phyloP scores from a whole-genome alignment of 2,113 vertebrate genomes.

The Lasiurus borealis region DNA sequence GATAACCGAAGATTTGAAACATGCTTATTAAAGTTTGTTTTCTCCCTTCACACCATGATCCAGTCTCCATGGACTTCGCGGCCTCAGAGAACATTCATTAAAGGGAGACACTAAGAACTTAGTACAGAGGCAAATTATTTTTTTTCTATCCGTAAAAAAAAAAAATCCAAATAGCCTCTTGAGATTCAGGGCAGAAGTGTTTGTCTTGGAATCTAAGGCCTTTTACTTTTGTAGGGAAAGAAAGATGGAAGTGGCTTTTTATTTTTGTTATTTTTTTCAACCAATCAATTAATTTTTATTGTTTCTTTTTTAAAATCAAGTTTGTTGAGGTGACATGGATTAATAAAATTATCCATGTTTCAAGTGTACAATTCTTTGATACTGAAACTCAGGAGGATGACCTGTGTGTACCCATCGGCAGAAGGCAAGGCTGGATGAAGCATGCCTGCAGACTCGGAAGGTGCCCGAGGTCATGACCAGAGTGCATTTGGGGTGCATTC shows the following conservation, averaged over 20 bases:
- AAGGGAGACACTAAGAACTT: not conserved
- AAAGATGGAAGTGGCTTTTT: not conserved
- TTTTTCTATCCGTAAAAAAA: not conserved
- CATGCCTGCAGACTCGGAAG: no score
- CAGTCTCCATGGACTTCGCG: not conserved
- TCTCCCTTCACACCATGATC: not conserved
- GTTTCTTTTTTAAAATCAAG: not conserved
- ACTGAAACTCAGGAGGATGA: not conserved
- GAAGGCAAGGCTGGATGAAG: no score
- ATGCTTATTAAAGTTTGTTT: not conserved
- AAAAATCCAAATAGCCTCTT: not conserved
- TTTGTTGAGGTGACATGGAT: not conserved
- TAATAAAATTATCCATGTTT: not conserved
- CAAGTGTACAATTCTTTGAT: not conserved
- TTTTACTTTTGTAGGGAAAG: not conserved
- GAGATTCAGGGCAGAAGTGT: not conserved
- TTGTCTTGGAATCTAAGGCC: conserved; percentile 2
- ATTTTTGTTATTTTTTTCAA: not conserved
- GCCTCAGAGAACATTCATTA: not conserved
- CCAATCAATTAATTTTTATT: not conserved
- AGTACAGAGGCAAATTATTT: not conserved
- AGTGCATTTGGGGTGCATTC: no score
- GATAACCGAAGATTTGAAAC: not conserved
- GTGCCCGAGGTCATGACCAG: no score
- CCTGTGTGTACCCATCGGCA: no score